A percentile compares a stretch with the other conserved stretches of the same genome.
Evolutionary conservation across 2,113 vertebrate species (phyloP).

Genomic region (Recurvirostra avosetta): DNA sequence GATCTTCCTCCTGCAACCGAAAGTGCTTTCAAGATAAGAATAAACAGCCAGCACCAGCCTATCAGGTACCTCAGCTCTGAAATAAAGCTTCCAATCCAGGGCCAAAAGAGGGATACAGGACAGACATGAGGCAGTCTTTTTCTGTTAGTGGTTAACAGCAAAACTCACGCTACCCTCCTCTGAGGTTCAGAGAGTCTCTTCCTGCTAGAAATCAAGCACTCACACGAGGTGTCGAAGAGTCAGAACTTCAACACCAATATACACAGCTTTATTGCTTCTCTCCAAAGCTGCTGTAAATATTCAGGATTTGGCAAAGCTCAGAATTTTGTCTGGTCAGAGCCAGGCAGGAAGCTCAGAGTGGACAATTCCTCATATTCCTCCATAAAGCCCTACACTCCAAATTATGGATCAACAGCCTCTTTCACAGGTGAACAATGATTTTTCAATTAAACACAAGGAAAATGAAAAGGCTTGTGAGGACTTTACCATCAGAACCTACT

Average conservation of each 20-base stretch:
- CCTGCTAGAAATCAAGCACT: neutral
- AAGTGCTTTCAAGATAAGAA: neutral
- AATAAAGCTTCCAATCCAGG: neutral
- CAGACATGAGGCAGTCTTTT: neutral
- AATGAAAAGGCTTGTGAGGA: neutral
- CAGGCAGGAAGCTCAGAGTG: neutral
- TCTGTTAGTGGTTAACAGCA: neutral
- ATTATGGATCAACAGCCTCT: neutral
- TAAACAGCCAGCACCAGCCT: neutral
- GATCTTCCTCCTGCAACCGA: neutral
- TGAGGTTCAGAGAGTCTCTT: neutral
- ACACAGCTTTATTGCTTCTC: neutral
- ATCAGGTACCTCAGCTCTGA: neutral
- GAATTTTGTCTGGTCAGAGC: neutral
- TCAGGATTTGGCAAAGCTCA: neutral
- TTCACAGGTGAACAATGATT: neutral
- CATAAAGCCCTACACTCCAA: neutral
- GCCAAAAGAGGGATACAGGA: neutral
- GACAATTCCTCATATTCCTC: neutral
- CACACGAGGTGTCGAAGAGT: fast-evolving
- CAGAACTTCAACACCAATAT: neutral
- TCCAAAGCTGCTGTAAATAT: neutral
- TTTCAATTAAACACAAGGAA: neutral
- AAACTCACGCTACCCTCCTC: neutral
- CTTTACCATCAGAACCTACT: neutral